Base-by-base conservation (phyloP, 2,888 invertebrate species). In the Coleophora flavipennella region DNA sequence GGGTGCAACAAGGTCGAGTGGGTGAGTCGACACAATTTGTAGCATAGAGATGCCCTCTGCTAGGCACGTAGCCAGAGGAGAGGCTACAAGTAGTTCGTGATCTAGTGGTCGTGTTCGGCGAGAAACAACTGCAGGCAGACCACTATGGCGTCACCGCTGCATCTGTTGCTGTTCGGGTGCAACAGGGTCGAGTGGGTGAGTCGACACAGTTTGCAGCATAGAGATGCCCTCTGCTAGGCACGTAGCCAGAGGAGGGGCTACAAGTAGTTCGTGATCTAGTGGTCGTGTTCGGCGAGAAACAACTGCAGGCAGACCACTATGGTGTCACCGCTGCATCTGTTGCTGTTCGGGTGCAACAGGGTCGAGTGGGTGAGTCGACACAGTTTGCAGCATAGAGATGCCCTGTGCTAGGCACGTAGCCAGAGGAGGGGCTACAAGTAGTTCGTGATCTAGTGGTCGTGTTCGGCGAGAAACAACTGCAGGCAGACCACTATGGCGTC, bases 91-190 rank as follows among this genome's bases (percentile, higher is more conserved):
- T n/a, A n/a, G n/a, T n/a, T n/a, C n/a, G n/a, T n/a, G n/a, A n/a
- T n/a, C n/a, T n/a, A n/a, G n/a, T n/a, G n/a, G n/a, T 99, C 68
- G 94, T 99, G 41, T 99, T 99, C 72, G 97, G 98, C 0, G 99
- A 99, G 83, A 99, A 99, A 87, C 36, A 93, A 95, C 10, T 98
- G 98, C 74, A 99, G 99, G 67, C 97, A 97, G 79, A 94, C 96
- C 1, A 87, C 87, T 1, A 97, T 97, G 96, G 94, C 99, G 6
- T 91, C 96, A 1, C 97, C 99, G 0, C 76, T 99, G 45, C 97
- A 99, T 66, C 81, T 99, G 32, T 70, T 99, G 50, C 81, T 99
- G 31, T 98, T 99, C 69, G 98, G 95, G 0, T 91, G 92, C n/a
- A 88, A 96, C 35, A 95, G 94, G 76, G 91, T 94, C 0, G 95